Evolutionary conservation across 1,140 invertebrate genomes (phyloP).

Genomic region (Ostrea denselamellosa): DNA sequence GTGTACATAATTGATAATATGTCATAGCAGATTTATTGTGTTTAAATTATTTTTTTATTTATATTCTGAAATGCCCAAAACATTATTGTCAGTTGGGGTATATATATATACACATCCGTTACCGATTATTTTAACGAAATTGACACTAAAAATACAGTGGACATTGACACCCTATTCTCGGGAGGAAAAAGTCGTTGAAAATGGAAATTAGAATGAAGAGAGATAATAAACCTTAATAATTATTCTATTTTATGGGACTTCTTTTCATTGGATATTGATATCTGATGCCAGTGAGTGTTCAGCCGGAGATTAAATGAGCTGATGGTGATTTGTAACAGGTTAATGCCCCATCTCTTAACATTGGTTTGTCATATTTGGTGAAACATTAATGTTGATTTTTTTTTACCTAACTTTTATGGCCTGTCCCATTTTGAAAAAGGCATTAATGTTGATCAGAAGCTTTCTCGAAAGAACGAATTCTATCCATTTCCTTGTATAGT

Average conservation of each 20-base stretch:
- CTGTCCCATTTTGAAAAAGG: not conserved
- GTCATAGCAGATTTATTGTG: no score
- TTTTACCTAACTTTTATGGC: not conserved
- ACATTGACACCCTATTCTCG: not conserved
- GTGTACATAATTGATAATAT: no score
- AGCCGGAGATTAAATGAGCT: not conserved
- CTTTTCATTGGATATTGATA: not conserved
- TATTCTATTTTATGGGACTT: not conserved
- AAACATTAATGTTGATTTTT: constrained; percentile 5
- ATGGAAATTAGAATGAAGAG: not conserved
- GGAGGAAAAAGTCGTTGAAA: not conserved
- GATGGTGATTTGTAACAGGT: not conserved
- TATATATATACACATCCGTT: no score
- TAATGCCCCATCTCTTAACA: not conserved
- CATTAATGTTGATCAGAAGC: not conserved
- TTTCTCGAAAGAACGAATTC: not conserved
- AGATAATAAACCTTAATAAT: not conserved
- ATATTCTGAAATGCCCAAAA: no score
- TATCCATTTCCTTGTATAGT: no score
- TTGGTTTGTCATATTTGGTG: not conserved
- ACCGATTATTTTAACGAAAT: no score
- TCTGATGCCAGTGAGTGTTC: not conserved
- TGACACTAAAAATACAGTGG: no score
- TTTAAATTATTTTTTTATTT: no score
- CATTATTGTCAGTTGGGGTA: no score